Evolutionary conservation across 2,888 invertebrate species (phyloP), one percentile per base, ranked within the genome.

Genomic region (Agrotis clavis): DNA sequence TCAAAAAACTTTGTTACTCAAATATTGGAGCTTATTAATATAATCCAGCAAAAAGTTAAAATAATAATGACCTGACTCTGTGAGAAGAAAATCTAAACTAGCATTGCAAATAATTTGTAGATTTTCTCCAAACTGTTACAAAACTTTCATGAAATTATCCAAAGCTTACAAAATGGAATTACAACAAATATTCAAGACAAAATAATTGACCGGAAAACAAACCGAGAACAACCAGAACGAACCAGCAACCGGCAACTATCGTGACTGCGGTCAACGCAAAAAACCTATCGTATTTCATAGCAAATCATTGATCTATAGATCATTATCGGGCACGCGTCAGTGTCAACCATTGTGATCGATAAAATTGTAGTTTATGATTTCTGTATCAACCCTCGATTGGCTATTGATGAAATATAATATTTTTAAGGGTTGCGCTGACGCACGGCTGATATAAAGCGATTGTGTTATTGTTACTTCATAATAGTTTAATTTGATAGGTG

Each of bases 341-440:
- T 90, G 91, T 92, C 91, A 90, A 88, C 89, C 73, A 90, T 89
- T 90, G 88, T 90, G 88, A 90, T 91, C 89, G 77, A 89, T 90
- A 89, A 86, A 92, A 90, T 89, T 89, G 90, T 91, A 86, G 90
- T 92, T 81, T 93, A 93, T 93, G 90, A 92, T 92, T 91, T 86
- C 85, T 86, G 85, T 84, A 84, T 79, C 76, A 85, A 87, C 90
- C 90, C 90, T 87, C 86, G 67, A 79, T 82, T 81, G 63, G 67
- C 61, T 71, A 87, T 92, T 86, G 90, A 90, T 92, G 92, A 92
- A 95, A 95, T 94, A 92, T 93, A 91, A 95, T 95, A 95, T 95
- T 94, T 85, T 88, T 86, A 90, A 93, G 94, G 95, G 95, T 92
- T 90, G 80, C 73, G 75, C 77, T 73, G 72, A 79, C 82, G 67